Evolutionary conservation across 2,797 vertebrate genomes (phyloP).

Genomic region (Sebastes cheni): DNA sequence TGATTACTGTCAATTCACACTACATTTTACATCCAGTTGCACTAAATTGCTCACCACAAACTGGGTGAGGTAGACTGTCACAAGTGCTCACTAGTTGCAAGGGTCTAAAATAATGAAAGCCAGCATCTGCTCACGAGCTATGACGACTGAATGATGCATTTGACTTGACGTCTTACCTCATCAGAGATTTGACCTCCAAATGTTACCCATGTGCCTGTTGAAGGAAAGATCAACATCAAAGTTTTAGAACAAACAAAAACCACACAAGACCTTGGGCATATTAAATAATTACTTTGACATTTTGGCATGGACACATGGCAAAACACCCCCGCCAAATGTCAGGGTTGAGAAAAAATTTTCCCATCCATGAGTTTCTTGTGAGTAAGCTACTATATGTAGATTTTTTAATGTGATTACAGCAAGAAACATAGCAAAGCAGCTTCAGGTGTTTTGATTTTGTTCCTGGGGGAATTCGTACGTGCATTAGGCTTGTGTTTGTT

Average conservation of each 20-base stretch:
- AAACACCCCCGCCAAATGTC: constrained; percentile 44
- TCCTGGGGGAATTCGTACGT: neutral
- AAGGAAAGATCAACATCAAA: constrained; percentile 50
- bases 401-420: neutral
- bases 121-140: neutral
- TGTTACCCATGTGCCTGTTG: constrained; percentile 96
- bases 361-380: neutral
- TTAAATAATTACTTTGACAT: neutral
- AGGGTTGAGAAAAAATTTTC: constrained; percentile 20
- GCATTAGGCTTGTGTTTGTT: neutral
- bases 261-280: neutral
- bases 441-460: neutral
- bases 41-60: constrained; percentile 12
- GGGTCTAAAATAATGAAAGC: constrained; percentile 17
- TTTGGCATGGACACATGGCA: constrained; percentile 27
- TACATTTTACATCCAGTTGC: constrained; percentile 28
- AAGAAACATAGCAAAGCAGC: neutral
- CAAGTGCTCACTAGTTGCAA: neutral
- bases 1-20: neutral
- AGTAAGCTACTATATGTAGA: neutral
- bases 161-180: constrained; percentile 85
- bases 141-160: constrained; percentile 17
- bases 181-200: constrained; percentile 98
- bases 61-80: neutral
- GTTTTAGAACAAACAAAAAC: constrained; percentile 20